A percentile compares a stretch with the other conserved stretches of the same genome.
Conservation (phyloP, 2,888 invertebrate genomes). For the Brachylomia viminalis region DNA sequence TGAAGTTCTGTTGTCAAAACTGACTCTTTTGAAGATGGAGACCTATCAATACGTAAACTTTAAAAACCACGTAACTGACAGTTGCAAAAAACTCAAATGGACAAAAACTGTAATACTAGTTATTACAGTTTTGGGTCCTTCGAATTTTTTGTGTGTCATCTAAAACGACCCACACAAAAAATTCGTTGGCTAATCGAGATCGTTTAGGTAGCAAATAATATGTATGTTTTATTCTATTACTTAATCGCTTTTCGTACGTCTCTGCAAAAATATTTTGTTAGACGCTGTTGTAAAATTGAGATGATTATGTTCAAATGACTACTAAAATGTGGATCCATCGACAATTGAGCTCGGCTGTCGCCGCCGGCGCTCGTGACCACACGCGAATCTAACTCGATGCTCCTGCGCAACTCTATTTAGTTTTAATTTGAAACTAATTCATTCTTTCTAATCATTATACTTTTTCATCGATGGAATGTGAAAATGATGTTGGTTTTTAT, state of each 20-base stretch:
- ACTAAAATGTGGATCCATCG: slow-evolving; percentile 64
- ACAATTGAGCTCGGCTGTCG: slow-evolving; percentile 62
- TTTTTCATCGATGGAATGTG: slow-evolving; percentile 64
- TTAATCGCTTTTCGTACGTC: slow-evolving; percentile 46
- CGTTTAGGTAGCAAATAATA: background rate
- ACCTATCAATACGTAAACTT: background rate
- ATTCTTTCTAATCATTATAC: slow-evolving; percentile 59
- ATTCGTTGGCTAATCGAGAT: background rate
- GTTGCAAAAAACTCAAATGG: background rate
- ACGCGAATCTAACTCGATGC: slow-evolving; percentile 80
- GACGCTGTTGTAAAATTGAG: slow-evolving; percentile 50
- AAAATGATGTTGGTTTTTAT: slow-evolving; percentile 61
- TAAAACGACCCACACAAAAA: background rate
- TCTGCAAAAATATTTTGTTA: slow-evolving; percentile 49
- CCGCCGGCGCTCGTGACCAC: slow-evolving; percentile 81
- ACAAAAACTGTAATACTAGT: background rate
- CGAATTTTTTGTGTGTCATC: background rate
- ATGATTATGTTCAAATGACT: slow-evolving; percentile 66
- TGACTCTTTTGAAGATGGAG: background rate
- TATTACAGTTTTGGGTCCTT: background rate
- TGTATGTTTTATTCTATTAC: background rate
- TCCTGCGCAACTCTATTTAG: slow-evolving; percentile 76
- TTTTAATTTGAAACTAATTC: slow-evolving; percentile 74
- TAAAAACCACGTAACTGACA: background rate
- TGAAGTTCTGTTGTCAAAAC: background rate